These are phyloP conservation scores for Takifugu bimaculatus DNA, from an alignment of 2,113 vertebrate species.

Conservation along the genomic window DNA sequence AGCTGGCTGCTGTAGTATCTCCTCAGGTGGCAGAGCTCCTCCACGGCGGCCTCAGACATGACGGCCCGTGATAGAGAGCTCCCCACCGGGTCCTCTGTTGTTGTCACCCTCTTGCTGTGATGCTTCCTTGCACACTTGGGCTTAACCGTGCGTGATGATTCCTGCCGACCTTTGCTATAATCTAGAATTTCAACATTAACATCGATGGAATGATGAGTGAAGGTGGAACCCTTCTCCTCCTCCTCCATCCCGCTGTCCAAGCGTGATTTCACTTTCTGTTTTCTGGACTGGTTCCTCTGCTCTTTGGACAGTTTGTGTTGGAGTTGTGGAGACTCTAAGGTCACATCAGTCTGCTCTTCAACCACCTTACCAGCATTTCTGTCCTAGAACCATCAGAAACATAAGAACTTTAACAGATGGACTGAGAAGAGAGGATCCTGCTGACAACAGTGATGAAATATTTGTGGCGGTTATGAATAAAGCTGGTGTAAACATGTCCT, in stretches of 20 bases:
- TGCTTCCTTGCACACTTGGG: conserved; percentile 43
- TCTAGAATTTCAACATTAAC: conserved; percentile 56
- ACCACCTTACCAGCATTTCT: no score
- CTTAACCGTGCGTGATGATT: conserved; percentile 14
- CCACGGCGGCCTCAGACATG: conserved; percentile 66
- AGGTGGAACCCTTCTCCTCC: neutral
- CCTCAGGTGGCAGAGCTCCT: conserved; percentile 68
- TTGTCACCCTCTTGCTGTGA: accelerated
- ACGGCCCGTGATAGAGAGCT: conserved; percentile 60
- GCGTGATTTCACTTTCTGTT: conserved; percentile 17
- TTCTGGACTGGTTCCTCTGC: conserved; percentile 52
- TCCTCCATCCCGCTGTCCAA: conserved; percentile 6
- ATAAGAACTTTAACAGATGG: no score
- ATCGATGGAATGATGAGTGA: conserved; percentile 29
- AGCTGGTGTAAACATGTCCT: no score
- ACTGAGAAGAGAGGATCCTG: no score
- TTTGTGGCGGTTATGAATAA: no score
- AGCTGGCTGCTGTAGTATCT: conserved; percentile 67
- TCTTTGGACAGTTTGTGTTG: conserved; percentile 54
- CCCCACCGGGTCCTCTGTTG: neutral
- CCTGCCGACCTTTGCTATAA: conserved; percentile 6
- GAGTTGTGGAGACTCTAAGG: conserved; percentile 3
- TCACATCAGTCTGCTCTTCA: no score
- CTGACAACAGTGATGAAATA: no score
- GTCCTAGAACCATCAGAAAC: conserved; percentile 42